Conservation (phyloP, 2,888 invertebrate species). For the Dryobotodes eremita region DNA sequence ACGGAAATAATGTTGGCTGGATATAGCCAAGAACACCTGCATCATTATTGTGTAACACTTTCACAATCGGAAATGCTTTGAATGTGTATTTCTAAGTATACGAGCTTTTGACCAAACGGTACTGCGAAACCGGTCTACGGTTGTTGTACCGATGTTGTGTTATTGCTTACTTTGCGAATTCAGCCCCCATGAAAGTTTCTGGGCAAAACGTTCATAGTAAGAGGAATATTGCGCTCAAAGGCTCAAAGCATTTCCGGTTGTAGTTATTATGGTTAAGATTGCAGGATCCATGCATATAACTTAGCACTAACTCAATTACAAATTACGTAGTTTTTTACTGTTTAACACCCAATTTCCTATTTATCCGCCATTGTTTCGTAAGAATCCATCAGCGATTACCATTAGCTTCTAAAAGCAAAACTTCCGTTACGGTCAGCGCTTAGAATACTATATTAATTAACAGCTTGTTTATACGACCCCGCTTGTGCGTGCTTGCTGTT, state of each 20-base stretch:
- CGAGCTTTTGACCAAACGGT: slow-evolving; percentile 29
- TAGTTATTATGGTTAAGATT: neutral
- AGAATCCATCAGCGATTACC: slow-evolving; percentile 48
- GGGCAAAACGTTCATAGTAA: neutral
- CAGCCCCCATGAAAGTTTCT: neutral
- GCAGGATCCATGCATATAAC: neutral
- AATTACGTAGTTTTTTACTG: neutral
- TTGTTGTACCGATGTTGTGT: neutral
- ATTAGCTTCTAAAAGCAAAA: slow-evolving; percentile 56
- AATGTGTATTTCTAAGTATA: slow-evolving; percentile 33
- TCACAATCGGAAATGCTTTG: slow-evolving; percentile 46
- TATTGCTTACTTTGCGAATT: slow-evolving; percentile 11
- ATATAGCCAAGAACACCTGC: slow-evolving; percentile 51
- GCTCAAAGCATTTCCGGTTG: neutral
- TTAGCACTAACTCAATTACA: neutral
- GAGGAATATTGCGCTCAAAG: neutral
- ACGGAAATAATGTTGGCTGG: slow-evolving; percentile 25
- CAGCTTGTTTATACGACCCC: slow-evolving; percentile 49
- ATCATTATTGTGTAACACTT: slow-evolving; percentile 36
- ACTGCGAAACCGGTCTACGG: neutral
- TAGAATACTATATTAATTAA: slow-evolving; percentile 66
- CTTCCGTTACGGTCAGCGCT: slow-evolving; percentile 61
- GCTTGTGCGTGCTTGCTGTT: slow-evolving; percentile 52
- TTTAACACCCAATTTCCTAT: neutral
- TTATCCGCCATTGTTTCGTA: slow-evolving; percentile 44